Base-by-base conservation (phyloP, 53 echinoderm and acorn worm genomes). In the Holothuria scabra region DNA sequence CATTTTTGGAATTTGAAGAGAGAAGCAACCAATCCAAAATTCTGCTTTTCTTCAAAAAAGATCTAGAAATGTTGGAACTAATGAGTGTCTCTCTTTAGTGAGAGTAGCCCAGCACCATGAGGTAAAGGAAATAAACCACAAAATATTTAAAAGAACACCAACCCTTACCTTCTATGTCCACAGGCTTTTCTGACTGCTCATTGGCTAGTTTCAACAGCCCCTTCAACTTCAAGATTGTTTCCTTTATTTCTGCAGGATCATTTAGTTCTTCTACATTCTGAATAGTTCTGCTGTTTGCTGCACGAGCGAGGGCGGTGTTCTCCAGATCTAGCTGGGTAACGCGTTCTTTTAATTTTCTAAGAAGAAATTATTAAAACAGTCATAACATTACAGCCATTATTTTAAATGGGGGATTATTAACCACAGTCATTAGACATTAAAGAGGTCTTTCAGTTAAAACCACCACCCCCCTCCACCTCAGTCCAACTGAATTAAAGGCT, bases 251-350 rank as follows among this genome's bases (percentile, higher is more conserved):
- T 25, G 89, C 63, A 24, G 91, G 89, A 65, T 91, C 85, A 30
- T 60, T 38, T 21, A 83, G 76, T 67, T 91, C 90, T 33, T 92
- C 97, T 6, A 60, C 55, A 32, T 90, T 86, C 4, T 66, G 65
- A 22, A 60, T 61, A 28, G 52, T 79, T 46, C 35, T 35, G 20
- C 87, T 58, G 76, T 90, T 96, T 59, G 92, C 93, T 64, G 90
- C 93, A 67, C 93, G 87, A 28, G 97, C 93, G n/a, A 96, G 93
- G 70, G 97, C 97, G 6, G 93, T 96, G 71, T 96, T 96, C 46
- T 96, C 97, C 56, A 96, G 65, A 67, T 96, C 97, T 19, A 96
- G 79, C 79, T 96, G 97, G 24, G 90, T 84, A 66, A 96, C 87
- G 25, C 97, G 85, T 59, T 96, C 97, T 79, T 96, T 96, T 28